Evolutionary conservation across 2,888 invertebrate genomes (phyloP).

Genomic region (Masnerella sp.): DNA sequence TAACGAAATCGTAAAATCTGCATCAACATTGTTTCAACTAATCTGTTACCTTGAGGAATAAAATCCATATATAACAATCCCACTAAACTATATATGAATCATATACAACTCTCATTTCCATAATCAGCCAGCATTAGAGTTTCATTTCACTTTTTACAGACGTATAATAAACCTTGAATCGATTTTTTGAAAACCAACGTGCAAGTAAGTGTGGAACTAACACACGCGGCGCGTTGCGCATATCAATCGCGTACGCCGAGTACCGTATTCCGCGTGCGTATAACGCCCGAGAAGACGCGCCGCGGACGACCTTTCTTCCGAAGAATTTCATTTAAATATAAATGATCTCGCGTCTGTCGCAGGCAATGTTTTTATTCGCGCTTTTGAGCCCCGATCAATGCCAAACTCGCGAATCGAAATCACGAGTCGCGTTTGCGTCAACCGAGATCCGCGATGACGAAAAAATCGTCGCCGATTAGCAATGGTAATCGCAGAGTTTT

Average conservation of each 20-base stretch:
- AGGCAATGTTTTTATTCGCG: conserved; percentile 13
- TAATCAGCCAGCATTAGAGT: background rate
- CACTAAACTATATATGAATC: too few relatives aligned
- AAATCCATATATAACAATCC: too few relatives aligned
- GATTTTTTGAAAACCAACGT: conserved; percentile 39
- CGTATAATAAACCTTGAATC: conserved; percentile 34
- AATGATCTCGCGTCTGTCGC: conserved; percentile 51
- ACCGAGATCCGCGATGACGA: background rate
- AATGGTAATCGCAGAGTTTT: too few relatives aligned
- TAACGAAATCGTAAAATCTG: too few relatives aligned
- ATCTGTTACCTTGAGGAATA: too few relatives aligned
- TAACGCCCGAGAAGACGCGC: conserved; percentile 35
- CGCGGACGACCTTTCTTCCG: conserved; percentile 51
- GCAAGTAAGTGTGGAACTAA: conserved; percentile 36
- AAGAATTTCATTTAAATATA: conserved; percentile 56
- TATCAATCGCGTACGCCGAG: conserved; percentile 44
- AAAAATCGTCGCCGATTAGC: background rate
- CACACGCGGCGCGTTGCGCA: conserved; percentile 24
- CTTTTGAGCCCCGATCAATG: conserved; percentile 38
- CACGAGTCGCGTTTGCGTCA: too few relatives aligned
- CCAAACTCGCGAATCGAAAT: conserved; percentile 14
- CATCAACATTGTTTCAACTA: too few relatives aligned
- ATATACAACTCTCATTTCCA: too few relatives aligned
- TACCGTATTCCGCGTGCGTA: conserved; percentile 55
- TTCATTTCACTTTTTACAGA: conserved; percentile 14